phyloP scores from a whole-genome alignment of 37 sponge, comb jelly and placozoan species.

The Geodia barretti region DNA sequence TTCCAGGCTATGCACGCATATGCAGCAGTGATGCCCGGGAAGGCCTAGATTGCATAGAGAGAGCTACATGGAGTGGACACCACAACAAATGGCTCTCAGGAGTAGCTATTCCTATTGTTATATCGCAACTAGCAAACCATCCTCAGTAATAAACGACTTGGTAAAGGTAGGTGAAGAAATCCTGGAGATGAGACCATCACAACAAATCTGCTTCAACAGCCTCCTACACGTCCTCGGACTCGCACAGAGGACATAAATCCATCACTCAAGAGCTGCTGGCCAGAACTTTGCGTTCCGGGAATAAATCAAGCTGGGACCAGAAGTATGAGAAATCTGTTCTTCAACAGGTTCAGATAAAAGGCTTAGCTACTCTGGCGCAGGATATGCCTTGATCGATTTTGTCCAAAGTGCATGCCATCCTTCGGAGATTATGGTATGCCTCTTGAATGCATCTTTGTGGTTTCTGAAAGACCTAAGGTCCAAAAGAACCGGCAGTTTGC shows the following conservation, averaged over 20 bases:
- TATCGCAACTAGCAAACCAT: background rate
- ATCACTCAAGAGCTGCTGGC: conserved; percentile 35
- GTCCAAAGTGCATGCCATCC: conserved; percentile 54
- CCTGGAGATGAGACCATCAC: background rate
- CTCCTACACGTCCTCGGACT: background rate
- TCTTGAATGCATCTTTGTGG: conserved; percentile 68
- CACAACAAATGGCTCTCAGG: background rate
- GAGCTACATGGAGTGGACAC: background rate
- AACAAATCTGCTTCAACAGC: background rate
- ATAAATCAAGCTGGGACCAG: conserved; percentile 8
- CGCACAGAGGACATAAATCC: conserved; percentile 8
- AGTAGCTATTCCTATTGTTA: background rate
- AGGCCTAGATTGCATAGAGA: background rate
- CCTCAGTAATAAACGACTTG: background rate
- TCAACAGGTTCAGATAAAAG: conserved; percentile 38
- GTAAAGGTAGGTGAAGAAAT: background rate
- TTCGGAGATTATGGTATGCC: conserved; percentile 44
- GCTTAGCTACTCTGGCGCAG: conserved; percentile 33
- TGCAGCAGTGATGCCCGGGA: background rate
- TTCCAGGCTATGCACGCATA: background rate
- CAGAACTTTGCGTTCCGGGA: conserved; percentile 26
- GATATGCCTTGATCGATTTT: conserved; percentile 65
- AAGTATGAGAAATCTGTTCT: conserved; percentile 51
- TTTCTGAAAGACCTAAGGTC: conserved; percentile 31
- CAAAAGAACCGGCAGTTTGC: background rate